Percentiles rank a stretch among this genome's conserved stretches.
phyloP scores from a whole-genome alignment of 2,113 vertebrate species.

The Platycercus adscitus region DNA sequence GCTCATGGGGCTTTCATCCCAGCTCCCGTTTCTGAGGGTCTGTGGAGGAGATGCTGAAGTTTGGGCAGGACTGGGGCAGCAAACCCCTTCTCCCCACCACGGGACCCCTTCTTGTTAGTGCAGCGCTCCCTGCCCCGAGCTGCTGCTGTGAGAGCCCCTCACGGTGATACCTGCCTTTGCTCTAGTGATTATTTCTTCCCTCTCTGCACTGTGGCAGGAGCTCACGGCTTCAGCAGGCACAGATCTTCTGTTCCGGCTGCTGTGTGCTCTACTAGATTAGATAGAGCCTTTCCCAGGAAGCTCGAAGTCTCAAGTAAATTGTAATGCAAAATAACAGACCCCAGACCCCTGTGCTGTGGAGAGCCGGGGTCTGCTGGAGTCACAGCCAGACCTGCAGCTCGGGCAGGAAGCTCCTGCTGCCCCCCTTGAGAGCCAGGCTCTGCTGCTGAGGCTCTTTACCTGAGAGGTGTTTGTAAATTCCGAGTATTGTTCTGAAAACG shows the following conservation, averaged over 20 bases:
- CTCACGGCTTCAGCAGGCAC: background rate
- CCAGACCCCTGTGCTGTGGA: background rate
- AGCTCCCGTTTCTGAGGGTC: background rate
- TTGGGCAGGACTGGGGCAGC: background rate
- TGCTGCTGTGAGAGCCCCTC: fast-evolving
- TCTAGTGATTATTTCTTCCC: background rate
- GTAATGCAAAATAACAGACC: background rate
- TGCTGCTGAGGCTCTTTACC: background rate
- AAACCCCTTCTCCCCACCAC: background rate
- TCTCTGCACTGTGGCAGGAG: background rate
- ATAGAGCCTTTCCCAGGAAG: background rate
- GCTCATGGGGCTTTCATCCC: background rate
- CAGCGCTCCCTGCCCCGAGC: background rate
- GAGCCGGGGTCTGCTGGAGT: fast-evolving
- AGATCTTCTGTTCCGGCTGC: background rate
- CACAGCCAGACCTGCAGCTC: background rate
- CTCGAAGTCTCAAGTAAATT: background rate
- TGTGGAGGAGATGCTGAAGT: background rate
- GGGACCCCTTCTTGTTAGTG: background rate
- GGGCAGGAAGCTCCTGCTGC: background rate
- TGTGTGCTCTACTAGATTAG: background rate
- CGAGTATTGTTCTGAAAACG: background rate
- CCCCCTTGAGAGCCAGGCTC: background rate
- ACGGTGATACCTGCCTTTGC: background rate
- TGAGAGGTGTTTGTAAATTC: background rate